These are phyloP conservation scores for Lordiphosa andalusiaca DNA, from an alignment of 2,888 invertebrate species.

Conservation along the genomic window DNA sequence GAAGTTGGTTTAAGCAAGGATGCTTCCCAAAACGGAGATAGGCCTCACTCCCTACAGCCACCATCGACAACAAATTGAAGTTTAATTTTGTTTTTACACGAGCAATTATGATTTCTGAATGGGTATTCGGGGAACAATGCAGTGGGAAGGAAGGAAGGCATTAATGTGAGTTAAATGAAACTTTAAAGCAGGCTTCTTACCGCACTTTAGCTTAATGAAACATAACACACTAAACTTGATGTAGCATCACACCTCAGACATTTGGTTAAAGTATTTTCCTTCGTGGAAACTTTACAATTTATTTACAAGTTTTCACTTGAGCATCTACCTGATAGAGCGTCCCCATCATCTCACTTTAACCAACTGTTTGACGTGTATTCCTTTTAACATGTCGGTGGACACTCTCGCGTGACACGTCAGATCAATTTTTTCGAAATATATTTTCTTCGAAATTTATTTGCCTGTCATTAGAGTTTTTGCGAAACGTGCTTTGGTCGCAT, in stretches of 20 bases:
- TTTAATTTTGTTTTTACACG: constrained; percentile 78
- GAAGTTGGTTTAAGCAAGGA: constrained; percentile 35
- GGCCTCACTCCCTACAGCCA: background rate
- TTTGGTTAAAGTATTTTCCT: too few species aligned
- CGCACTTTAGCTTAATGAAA: too few species aligned
- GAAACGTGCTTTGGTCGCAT: constrained; percentile 70
- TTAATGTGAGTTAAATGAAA: background rate
- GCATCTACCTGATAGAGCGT: too few species aligned
- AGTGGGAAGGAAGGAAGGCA: constrained; percentile 13
- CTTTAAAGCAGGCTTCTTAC: background rate
- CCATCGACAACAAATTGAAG: constrained; percentile 62
- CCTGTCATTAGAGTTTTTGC: constrained; percentile 76
- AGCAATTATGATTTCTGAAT: constrained; percentile 46
- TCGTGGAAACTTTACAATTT: too few species aligned
- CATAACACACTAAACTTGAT: too few species aligned
- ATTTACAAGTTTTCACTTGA: too few species aligned
- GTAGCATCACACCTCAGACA: too few species aligned
- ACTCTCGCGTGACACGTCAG: constrained; percentile 77
- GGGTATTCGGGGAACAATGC: constrained; percentile 19
- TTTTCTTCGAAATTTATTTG: constrained; percentile 77
- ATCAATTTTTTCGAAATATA: constrained; percentile 77
- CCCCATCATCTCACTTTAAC: background rate
- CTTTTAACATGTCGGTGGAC: background rate
- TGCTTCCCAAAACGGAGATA: constrained; percentile 10
- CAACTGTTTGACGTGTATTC: constrained; percentile 1